Base-by-base conservation (phyloP, 2,888 invertebrate species). In the Scelioninae gen. 2 region DNA sequence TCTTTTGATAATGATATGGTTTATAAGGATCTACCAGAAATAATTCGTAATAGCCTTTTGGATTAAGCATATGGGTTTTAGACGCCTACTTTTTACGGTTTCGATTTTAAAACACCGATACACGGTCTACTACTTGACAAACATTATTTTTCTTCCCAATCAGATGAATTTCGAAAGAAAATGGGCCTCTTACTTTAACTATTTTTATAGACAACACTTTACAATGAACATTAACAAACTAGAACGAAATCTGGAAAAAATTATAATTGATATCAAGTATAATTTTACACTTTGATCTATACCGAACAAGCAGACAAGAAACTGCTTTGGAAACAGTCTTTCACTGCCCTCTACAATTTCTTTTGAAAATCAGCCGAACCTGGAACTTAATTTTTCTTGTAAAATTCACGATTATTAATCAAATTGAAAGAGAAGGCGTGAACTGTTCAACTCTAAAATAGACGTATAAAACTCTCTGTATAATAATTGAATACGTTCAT, bases 1-100 rank as follows among this genome's bases (percentile, higher is more conserved):
- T 35, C 50, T 67, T 67, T 67, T 58, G 58, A 67, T 67, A 58
- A 60, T 58, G 16, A 64, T 67, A 65, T 65, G 46, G 48, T 55
- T 65, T 65, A 31, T 55, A 55, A 65, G 37, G 15, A 48, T 45
- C 39, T 64, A 64, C 22, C 45, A 10, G 22, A 50, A 31, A 50
- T 13, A 13, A 15, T 33, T 48, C 60, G 6, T 60, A 41, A 55
- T 39, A 39, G 46, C 33, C 31, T 28, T 63, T 22, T 37, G 16
- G 22, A 13, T 61, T 60, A 22, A 22, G 3, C 5, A 22, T 22
- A 22, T 9, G 2, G 31, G 37, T 13, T 37, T 37, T 13, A n/a
- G n/a, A n/a, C n/a, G n/a, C n/a, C n/a, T n/a, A n/a, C n/a, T n/a
- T 16, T 15, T 15, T 39, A 16, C 39, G 6, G 9, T 16, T 41